Evolutionary conservation across 2,113 vertebrate species (phyloP).

Genomic region (Theristicus caerulescens): DNA sequence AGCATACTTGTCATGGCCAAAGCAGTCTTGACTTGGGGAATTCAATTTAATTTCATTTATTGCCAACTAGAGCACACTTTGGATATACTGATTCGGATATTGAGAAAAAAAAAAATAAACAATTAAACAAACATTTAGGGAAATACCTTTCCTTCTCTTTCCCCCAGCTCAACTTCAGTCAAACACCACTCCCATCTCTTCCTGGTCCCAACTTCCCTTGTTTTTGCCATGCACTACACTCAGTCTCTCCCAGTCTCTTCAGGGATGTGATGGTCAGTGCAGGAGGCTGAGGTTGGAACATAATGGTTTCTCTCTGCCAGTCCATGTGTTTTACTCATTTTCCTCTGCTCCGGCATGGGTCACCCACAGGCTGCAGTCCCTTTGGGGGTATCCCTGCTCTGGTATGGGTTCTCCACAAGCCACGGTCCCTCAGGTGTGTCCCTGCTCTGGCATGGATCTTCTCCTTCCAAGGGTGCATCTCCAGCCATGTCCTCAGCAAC

Average conservation of each 20-base stretch:
- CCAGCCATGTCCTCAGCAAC: background rate
- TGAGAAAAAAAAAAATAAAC: background rate
- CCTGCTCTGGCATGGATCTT: background rate
- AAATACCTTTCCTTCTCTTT: background rate
- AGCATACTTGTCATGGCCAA: background rate
- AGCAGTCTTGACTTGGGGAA: background rate
- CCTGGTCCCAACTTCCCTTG: background rate
- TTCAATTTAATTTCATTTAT: background rate
- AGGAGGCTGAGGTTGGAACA: background rate
- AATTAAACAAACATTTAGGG: background rate
- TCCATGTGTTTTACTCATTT: background rate
- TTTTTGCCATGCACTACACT: background rate
- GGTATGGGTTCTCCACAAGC: background rate
- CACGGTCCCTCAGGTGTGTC: background rate
- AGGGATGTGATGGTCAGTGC: background rate
- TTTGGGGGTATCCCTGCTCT: background rate
- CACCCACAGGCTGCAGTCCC: background rate
- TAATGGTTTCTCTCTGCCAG: background rate
- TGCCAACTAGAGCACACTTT: background rate
- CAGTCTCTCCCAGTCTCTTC: background rate
- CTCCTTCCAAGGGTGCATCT: background rate
- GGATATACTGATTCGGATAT: rapidly evolving
- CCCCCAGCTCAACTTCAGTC: background rate
- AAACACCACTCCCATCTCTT: background rate
- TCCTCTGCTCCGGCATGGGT: background rate